Evolutionary conservation across 2,797 vertebrate genomes (phyloP).

Genomic region (Coendou prehensilis): DNA sequence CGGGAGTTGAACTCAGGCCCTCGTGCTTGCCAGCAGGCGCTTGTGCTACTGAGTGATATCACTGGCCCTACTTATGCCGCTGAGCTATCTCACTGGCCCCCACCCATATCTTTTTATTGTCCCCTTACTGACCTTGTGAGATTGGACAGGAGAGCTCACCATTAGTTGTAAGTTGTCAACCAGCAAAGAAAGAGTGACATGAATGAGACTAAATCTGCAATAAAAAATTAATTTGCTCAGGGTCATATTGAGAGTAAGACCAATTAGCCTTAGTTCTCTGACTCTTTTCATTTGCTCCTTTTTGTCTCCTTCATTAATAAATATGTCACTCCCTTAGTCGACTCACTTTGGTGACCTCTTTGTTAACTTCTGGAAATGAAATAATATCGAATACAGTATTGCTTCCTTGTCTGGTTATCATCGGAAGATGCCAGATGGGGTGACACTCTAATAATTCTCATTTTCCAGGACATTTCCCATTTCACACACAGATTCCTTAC

Average conservation of each 20-base stretch:
- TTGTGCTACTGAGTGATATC: too few species aligned
- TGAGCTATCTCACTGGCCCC: too few species aligned
- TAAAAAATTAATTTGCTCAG: background rate
- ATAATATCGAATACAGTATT: conserved; percentile 43
- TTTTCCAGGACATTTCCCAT: conserved; percentile 23
- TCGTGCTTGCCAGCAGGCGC: too few species aligned
- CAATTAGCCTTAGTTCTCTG: background rate
- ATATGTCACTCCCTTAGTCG: conserved; percentile 7
- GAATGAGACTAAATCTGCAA: background rate
- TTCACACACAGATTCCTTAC: background rate
- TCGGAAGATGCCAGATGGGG: conserved; percentile 54
- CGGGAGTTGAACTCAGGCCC: too few species aligned
- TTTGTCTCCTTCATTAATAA: conserved; percentile 34
- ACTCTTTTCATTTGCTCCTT: conserved; percentile 18
- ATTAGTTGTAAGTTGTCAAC: background rate
- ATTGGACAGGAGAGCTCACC: background rate
- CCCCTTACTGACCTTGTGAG: background rate
- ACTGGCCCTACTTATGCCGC: too few species aligned
- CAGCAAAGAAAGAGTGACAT: background rate
- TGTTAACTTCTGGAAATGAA: conserved; percentile 59
- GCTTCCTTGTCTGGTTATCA: conserved; percentile 6
- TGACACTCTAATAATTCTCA: background rate
- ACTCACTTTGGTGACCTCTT: conserved; percentile 2
- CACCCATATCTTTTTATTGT: background rate
- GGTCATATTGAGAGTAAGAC: background rate